A percentile compares a stretch with the other conserved stretches of the same genome.
phyloP scores from a whole-genome alignment of 1,140 invertebrate genomes.

The Caligus rogercresseyi region DNA sequence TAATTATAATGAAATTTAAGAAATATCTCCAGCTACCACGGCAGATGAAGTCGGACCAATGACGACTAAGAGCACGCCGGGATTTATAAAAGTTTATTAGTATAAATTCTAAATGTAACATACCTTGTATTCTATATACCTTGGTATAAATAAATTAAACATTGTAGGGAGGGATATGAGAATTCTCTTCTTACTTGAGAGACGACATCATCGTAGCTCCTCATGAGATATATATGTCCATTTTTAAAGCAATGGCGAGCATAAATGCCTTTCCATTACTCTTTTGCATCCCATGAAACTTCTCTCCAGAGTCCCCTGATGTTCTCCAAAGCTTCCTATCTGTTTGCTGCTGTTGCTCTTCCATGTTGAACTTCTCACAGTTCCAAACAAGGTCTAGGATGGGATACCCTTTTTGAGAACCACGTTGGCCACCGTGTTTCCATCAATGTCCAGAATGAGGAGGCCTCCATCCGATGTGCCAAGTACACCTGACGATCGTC shows the following conservation, averaged over 20 bases:
- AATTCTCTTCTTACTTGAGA: slow-evolving; percentile 32
- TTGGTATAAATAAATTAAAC: no score
- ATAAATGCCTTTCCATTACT: slow-evolving; percentile 39
- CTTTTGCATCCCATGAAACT: slow-evolving; percentile 1
- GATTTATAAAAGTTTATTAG: no score
- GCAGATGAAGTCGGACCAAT: no score
- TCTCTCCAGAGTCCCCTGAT: neutral
- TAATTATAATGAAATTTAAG: no score
- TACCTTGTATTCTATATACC: no score
- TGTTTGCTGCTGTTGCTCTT: slow-evolving; percentile 51
- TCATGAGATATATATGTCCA: slow-evolving; percentile 67
- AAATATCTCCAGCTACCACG: no score
- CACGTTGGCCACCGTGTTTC: slow-evolving; percentile 79
- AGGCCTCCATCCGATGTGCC: slow-evolving; percentile 44
- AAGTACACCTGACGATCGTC: slow-evolving; percentile 70
- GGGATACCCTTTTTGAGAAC: slow-evolving; percentile 48
- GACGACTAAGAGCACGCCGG: no score
- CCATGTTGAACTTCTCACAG: slow-evolving; percentile 95
- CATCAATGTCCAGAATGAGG: slow-evolving; percentile 88
- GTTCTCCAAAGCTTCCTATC: neutral
- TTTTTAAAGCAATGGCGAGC: slow-evolving; percentile 71
- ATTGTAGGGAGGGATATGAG: neutral
- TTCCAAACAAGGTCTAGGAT: slow-evolving; percentile 86
- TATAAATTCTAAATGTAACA: no score
- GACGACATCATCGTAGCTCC: slow-evolving; percentile 77